Base-by-base conservation (phyloP, 2,797 vertebrate genomes). In the Oryzias dopingdopingensis region DNA sequence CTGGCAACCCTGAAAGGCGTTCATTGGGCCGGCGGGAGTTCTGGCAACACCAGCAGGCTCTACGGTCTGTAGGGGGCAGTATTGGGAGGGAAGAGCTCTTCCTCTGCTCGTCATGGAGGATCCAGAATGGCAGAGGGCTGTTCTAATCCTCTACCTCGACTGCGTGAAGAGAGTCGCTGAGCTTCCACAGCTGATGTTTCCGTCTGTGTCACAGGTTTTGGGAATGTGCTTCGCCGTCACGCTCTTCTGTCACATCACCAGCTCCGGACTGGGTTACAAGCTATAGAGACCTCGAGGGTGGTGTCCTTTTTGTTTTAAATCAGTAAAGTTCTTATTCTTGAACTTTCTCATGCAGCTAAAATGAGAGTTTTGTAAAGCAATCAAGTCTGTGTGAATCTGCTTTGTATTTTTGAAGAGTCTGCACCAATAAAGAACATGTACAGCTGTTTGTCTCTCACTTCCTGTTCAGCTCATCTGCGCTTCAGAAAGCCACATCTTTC, bases 201-300 rank as follows among this genome's bases (percentile, higher is more conserved):
- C 49, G 8, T 2, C 64, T 49, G 61, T 10, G 65, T 42, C n/a
- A 6, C 80, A 93, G 92, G 92, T 93, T 4, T 61, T 93, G 85
- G 92, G 83, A n/a, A 93, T 93, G 92, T 93, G 92, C 29, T 92
- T 92, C 24, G 85, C 92, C 68, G 90, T 93, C 90, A 93, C 92
- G 1, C 84, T 93, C 29, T 92, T 90, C 82, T 93, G 92, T 77
- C 91, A 93, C 82, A 92, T 93, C 67, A 92, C 83, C 37, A 80
- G 84, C 55, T 78, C 86, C 18, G 91, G 91, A 70, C 85, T 93
- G 18, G 88, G 90, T 47, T 93, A 92, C 86, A 93, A 92, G 65
- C 32, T 90, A 49, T 93, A 80, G 46, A 75, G 2, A 3, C 2
- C 4, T 18, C 18, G 2, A 18, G 13, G 18, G 44, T 46, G 10